Percentiles rank a stretch among this genome's conserved stretches.
phyloP scores from a whole-genome alignment of 2,113 vertebrate species.

The Podiceps cristatus region DNA sequence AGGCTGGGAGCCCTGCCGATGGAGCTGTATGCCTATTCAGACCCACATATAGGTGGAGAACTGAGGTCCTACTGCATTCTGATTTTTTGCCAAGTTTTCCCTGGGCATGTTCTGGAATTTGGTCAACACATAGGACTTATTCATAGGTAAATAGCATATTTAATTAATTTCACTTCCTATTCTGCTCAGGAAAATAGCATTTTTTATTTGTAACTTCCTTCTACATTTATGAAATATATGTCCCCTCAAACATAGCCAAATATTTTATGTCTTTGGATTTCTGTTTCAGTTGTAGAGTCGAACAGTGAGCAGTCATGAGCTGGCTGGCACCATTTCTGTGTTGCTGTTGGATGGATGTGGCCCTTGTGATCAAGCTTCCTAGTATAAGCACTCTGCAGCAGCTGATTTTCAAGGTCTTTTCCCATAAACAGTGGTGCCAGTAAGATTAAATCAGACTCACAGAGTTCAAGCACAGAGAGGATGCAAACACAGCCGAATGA shows the following conservation, averaged over 20 bases:
- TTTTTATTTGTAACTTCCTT: background rate
- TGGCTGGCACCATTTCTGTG: slow-evolving; percentile 19
- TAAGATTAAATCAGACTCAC: background rate
- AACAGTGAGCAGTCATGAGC: slow-evolving; percentile 9
- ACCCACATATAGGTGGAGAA: background rate
- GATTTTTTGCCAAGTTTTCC: background rate
- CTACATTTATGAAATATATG: background rate
- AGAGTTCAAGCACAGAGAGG: background rate
- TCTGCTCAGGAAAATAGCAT: background rate
- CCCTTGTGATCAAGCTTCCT: background rate
- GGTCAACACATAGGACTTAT: background rate
- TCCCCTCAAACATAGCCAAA: background rate
- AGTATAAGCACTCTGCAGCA: background rate
- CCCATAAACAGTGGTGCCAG: background rate
- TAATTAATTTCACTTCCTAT: slow-evolving; percentile 44
- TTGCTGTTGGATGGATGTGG: slow-evolving; percentile 17
- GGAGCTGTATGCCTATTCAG: background rate
- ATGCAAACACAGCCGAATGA: background rate
- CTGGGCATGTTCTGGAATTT: background rate
- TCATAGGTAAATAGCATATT: background rate
- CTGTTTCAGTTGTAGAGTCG: background rate
- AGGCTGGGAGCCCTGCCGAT: background rate
- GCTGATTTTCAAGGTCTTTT: slow-evolving; percentile 24
- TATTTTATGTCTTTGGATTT: slow-evolving; percentile 1
- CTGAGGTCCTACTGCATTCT: background rate